Base-by-base conservation (phyloP, 2,888 invertebrate genomes). In the Schrankia costaestrigalis region DNA sequence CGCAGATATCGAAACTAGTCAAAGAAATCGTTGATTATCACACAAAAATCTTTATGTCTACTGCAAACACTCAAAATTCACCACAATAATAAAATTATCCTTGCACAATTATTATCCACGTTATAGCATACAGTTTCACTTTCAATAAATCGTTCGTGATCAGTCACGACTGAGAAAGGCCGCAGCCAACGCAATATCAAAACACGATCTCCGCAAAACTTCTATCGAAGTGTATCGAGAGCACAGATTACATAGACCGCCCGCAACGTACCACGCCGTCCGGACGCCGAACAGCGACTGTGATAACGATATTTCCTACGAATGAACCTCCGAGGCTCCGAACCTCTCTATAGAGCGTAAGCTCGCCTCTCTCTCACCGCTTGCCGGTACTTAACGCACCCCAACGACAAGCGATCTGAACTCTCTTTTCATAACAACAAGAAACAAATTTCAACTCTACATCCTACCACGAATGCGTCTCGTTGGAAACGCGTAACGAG, bases 201-300 rank as follows among this genome's bases (percentile, higher is more conserved):
- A 68, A 53, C 71, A 69, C 80, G 78, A 78, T 75, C 73, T 78
- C 70, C 73, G 77, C 59, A 75, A 85, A 86, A 86, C 80, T 86
- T 87, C 71, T 65, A 61, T 54, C 71, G 73, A 65, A 68, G 63
- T 60, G 66, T 58, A 56, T 56, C 50, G 41, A 51, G 55, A 52
- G 66, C 44, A 56, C 41, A 45, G 51, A 56, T 57, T 57, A 57
- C 47, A 41, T 61, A 54, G 50, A 50, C 50, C 61, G 55, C 48
- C 68, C 65, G 54, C 53, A 53, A 63, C 66, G 73, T 59, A 73
- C 74, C 72, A 63, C 78, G 78, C 83, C 70, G 80, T 72, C 69
- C 83, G 81, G 77, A 56, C 71, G 83, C 74, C 78, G 80, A 84
- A 75, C 81, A 78, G 82, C 85, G 80, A 87, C 86, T 87, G 85